A percentile compares a stretch with the other conserved stretches of the same genome.
Evolutionary conservation across 2,113 vertebrate genomes (phyloP).

Genomic region (Clupea harengus): DNA sequence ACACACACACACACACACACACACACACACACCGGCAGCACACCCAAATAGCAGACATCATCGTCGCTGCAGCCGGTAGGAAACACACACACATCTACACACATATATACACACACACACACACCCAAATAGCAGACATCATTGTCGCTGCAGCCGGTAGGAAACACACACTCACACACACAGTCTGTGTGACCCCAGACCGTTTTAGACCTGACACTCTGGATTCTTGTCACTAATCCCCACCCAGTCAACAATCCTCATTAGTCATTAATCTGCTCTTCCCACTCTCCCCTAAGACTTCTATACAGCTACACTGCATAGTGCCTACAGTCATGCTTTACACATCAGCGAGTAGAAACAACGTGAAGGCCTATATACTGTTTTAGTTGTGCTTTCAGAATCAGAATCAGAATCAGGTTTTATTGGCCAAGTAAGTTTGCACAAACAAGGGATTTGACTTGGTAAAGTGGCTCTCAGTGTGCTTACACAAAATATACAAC

Average conservation of each 20-base stretch:
- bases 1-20: not conserved
- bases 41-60: constrained; percentile 87
- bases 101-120: constrained; percentile 38
- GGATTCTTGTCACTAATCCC: not conserved
- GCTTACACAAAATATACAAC: too few relatives aligned
- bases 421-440: too few relatives aligned
- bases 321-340: not conserved
- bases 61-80: constrained; percentile 92
- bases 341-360: not conserved
- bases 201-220: not conserved
- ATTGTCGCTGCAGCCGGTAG: constrained; percentile 92
- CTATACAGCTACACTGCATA: not conserved
- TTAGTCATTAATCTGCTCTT: not conserved
- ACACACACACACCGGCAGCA: constrained; percentile 81
- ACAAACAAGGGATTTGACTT: too few relatives aligned
- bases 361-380: too few relatives aligned
- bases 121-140: constrained; percentile 89
- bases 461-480: too few relatives aligned
- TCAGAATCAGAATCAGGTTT: too few relatives aligned
- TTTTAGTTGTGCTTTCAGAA: not conserved
- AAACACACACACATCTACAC: not conserved
- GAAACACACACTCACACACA: constrained; percentile 16
- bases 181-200: not conserved
- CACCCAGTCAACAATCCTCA: not conserved
- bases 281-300: not conserved